Evolutionary conservation across 2,113 vertebrate genomes (phyloP), one percentile per base, ranked within the genome.

Genomic region (Cranoglanis bouderius): DNA sequence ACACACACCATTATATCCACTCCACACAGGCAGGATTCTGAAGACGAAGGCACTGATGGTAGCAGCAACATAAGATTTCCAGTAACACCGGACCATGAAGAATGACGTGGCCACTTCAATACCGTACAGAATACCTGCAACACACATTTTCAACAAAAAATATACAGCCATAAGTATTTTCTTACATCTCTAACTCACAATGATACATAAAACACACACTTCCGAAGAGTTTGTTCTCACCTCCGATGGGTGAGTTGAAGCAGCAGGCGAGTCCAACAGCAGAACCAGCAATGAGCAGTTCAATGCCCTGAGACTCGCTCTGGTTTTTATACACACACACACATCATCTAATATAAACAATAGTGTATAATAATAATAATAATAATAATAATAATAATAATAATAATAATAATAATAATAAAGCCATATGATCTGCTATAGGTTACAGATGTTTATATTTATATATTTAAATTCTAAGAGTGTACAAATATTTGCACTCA

Each of bases 181-280:
- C 74, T 49, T 77, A n/a, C 21, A 29, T 16, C 75, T n/a, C 21
- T 77, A 77, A 77, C 21, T 77, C 40, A 46, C 9, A 77, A 29
- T 18, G 0, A 83, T 38, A 13, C 86, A 70, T 88, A 61, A 89
- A 38, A 82, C 49, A 46, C 70, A 72, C 32, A 82, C 46, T 49
- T 40, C 70, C 32, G 46, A 43, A 16, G 18, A 16, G 18, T 35
- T 81, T 38, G 0, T 40, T 21, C 85, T 59, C 32, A 91, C 90
- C 87, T 74, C 91, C 91, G 0, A 99, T 97, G 5, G 98, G 98
- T 0, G 98, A 97, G 0, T 97, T 98, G 0, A 99, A 99, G 91
- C 98, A 99, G 94, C 97, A 98, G 83, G 98, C 97, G 0, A 99
- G 97, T 14, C 98, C 98, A 0, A 99, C 98, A 0, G 97, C 98